Conservation (phyloP, 2,888 invertebrate genomes). For the Pegoplata infirma region DNA sequence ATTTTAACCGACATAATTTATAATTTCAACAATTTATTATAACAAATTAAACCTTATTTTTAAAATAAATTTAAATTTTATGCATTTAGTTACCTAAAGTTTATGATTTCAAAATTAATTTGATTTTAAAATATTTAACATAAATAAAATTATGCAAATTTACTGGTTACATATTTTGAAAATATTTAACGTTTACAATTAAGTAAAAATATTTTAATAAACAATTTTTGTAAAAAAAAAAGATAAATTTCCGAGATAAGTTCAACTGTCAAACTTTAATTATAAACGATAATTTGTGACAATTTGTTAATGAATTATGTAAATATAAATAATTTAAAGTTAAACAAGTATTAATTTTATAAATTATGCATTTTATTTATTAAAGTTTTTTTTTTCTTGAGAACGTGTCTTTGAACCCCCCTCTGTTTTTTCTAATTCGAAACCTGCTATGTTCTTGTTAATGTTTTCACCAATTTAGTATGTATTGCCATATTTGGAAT, state of each 20-base stretch:
- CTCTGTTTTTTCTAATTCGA: not conserved
- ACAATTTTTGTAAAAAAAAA: conserved; percentile 9
- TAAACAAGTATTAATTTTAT: not conserved
- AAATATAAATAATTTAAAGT: not conserved
- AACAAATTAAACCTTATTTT: not conserved
- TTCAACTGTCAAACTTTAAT: conserved; percentile 46
- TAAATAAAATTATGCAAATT: conserved; percentile 35
- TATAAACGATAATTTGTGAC: conserved; percentile 38
- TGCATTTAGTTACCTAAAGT: not conserved
- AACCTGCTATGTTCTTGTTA: not conserved
- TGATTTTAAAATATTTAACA: conserved; percentile 22
- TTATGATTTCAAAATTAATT: not conserved
- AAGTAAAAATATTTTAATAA: conserved; percentile 38
- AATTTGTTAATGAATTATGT: conserved; percentile 43
- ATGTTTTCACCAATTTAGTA: conserved; percentile 4
- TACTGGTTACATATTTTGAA: not conserved
- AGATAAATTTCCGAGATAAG: conserved; percentile 34
- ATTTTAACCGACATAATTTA: not conserved
- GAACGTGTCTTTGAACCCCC: not conserved
- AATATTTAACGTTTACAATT: conserved; percentile 18
- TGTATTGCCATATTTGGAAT: conserved; percentile 41
- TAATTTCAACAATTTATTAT: not conserved
- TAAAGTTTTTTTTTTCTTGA: conserved; percentile 47
- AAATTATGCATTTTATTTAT: not conserved
- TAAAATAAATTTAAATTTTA: not conserved